Percentiles rank a stretch among this genome's conserved stretches.
Evolutionary conservation across 1,140 invertebrate species (phyloP).

Genomic region (Leptinotarsa texana): DNA sequence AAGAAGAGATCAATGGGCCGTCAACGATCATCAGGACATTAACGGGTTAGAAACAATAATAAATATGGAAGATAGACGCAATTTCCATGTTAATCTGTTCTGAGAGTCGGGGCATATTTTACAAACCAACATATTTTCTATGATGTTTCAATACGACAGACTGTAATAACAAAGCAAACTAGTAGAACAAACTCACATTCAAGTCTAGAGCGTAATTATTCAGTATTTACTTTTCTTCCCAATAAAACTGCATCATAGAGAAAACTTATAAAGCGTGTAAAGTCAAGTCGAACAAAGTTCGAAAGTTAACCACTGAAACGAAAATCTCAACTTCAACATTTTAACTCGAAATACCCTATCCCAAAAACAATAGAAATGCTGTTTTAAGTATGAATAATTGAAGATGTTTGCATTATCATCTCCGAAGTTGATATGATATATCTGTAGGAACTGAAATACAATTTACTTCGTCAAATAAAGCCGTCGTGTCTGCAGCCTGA

Average conservation of each 20-base stretch:
- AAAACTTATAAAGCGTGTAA: background rate
- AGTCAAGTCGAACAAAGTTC: background rate
- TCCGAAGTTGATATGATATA: slow-evolving; percentile 1
- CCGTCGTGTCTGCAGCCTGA: background rate
- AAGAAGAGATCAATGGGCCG: too few species aligned
- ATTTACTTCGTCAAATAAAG: slow-evolving; percentile 8
- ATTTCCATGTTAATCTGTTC: too few species aligned
- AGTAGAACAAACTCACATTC: background rate
- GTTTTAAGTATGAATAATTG: background rate
- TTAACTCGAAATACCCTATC: background rate
- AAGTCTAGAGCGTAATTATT: background rate
- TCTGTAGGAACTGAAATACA: background rate
- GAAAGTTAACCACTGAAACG: background rate
- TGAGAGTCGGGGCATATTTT: too few species aligned
- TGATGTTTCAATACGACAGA: too few species aligned
- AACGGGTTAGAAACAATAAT: too few species aligned
- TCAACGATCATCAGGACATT: too few species aligned
- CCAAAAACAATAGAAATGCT: background rate
- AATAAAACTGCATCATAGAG: background rate
- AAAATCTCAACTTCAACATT: background rate
- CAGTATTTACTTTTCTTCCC: background rate
- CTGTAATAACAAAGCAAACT: background rate
- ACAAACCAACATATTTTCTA: too few species aligned
- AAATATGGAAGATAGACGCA: too few species aligned
- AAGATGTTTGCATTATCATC: slow-evolving; percentile 6